Evolutionary conservation across 2,113 vertebrate genomes (phyloP), one percentile per base, ranked within the genome.

Genomic region (Corythornis madagascariensis): DNA sequence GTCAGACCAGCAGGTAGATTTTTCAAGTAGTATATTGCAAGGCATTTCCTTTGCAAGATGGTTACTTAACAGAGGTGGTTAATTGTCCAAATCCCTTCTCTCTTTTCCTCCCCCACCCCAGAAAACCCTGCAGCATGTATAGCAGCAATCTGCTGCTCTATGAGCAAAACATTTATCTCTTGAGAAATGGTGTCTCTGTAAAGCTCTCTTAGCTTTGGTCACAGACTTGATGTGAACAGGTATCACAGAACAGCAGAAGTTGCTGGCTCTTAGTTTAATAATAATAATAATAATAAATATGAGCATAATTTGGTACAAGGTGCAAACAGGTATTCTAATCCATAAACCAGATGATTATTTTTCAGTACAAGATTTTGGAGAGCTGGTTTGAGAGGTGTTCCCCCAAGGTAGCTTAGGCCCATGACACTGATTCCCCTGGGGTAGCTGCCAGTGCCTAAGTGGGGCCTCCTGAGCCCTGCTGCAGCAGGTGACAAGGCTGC

Each of bases 401-500:
- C 40, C 53, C 38, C 61, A 84, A 79, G 25, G n/a, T 72, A 38
- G 48, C 35, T 75, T 60, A n/a, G 25, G 40, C 31, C 48, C 45
- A 31, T 48, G 73, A 48, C 35, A 12, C 35, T 42, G 50, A 25
- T 83, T 94, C 74, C 13, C 61, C 24, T 13, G 28, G 71, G 70
- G 89, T 57, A 17, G 29, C 26, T 94, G 77, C 70, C 74, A 93
- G 71, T 28, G n/a, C 61, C 87, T 79, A 61, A 90, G 88, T 53
- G n/a, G 91, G 91, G 38, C 45, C 45, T 95, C 91, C 64, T 70
- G 63, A 94, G 73, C 55, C 63, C 78, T 56, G 10, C 63, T 87
- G 16, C n/a, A 59, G 55, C 71, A 40, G 47, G 33, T 77, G 85
- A 80, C 64, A 80, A 80, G 53, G 48, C 88, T 90, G 76, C 52